Evolutionary conservation across 2,113 vertebrate species (phyloP).

Genomic region (Entomyzon cyanotis): DNA sequence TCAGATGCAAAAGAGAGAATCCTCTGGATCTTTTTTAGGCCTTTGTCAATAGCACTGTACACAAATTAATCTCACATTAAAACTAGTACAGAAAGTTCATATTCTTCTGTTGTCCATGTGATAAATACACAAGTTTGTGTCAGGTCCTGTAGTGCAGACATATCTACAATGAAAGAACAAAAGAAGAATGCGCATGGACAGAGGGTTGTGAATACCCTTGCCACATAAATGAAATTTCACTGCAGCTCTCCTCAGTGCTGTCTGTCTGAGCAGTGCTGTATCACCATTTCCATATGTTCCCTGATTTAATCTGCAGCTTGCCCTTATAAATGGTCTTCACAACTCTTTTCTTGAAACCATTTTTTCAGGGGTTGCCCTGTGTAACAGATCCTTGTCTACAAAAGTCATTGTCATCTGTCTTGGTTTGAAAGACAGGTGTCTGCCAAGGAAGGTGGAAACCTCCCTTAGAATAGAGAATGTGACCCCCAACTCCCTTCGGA

Average conservation of each 20-base stretch:
- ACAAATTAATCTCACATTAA: not conserved
- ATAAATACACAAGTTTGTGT: not conserved
- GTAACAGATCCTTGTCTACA: not conserved
- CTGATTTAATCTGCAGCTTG: not conserved
- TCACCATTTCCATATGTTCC: not conserved
- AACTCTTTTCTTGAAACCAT: not conserved
- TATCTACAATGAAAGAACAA: not conserved
- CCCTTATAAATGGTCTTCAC: not conserved
- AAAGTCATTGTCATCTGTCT: not conserved
- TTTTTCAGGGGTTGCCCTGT: not conserved
- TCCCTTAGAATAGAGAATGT: too few relatives aligned
- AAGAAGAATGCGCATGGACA: not conserved
- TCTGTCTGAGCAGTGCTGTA: not conserved
- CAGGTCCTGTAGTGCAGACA: not conserved
- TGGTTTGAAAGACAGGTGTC: too few relatives aligned
- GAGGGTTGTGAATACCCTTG: not conserved
- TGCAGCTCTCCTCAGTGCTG: not conserved
- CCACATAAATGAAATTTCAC: not conserved
- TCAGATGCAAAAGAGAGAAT: not conserved
- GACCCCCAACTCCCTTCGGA: too few relatives aligned
- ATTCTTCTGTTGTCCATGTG: not conserved
- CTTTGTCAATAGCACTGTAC: not conserved
- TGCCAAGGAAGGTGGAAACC: too few relatives aligned
- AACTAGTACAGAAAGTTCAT: not conserved
- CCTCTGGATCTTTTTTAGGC: too few relatives aligned